Evolutionary conservation across 2,113 vertebrate species (phyloP).

Genomic region (Archocentrus centrarchus): DNA sequence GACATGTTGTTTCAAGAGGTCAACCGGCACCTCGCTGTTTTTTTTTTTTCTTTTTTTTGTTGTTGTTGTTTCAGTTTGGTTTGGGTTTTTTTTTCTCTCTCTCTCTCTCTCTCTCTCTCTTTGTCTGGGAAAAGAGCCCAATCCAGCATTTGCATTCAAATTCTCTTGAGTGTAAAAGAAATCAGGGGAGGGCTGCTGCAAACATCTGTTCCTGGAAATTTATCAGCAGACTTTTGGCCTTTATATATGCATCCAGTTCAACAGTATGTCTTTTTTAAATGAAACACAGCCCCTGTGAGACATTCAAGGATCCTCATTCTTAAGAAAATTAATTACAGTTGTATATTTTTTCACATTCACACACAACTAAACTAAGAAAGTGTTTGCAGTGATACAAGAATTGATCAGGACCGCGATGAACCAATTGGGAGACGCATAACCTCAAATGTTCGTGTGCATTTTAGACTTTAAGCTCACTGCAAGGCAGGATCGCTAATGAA

Average conservation of each 20-base stretch:
- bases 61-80: neutral
- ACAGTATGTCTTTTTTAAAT: slow-evolving; percentile 4
- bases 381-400: neutral
- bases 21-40: neutral
- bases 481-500: neutral
- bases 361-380: neutral
- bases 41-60: neutral
- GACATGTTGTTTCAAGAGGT: slow-evolving; percentile 50
- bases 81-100: too few relatives aligned
- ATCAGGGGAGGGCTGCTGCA: neutral
- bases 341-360: neutral
- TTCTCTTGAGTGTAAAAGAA: slow-evolving; percentile 8
- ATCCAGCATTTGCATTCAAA: slow-evolving; percentile 14
- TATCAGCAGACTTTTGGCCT: neutral
- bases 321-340: rapidly evolving
- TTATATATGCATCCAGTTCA: neutral
- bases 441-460: neutral
- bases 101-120: neutral
- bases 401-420: neutral
- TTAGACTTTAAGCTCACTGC: neutral
- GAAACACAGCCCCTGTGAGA: neutral
- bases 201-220: slow-evolving; percentile 49
- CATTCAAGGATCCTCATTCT: neutral
- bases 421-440: neutral
- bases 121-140: slow-evolving; percentile 24